Evolutionary conservation across 2,797 vertebrate genomes (phyloP).

Genomic region (Argentina silus): DNA sequence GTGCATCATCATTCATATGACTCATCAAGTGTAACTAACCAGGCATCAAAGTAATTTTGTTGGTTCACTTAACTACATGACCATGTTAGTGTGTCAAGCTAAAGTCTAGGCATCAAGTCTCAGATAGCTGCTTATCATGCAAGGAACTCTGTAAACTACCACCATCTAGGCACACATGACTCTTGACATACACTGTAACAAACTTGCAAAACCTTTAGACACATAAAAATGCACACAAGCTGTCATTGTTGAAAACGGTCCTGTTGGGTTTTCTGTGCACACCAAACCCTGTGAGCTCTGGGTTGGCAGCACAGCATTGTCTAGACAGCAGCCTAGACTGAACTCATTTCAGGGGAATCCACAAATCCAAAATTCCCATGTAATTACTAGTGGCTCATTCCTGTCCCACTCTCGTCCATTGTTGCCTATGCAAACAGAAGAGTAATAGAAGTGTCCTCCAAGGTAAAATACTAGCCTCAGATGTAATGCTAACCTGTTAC

Average conservation of each 20-base stretch:
- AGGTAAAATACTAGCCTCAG: too few relatives aligned
- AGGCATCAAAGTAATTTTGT: not conserved
- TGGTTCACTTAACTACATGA: not conserved
- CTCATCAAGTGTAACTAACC: too few relatives aligned
- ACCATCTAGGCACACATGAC: not conserved
- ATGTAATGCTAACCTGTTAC: too few relatives aligned
- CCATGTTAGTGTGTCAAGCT: not conserved
- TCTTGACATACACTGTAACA: slow-evolving; percentile 9
- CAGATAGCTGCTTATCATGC: not conserved
- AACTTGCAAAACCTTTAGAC: slow-evolving; percentile 17
- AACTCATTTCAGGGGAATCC: slow-evolving; percentile 61
- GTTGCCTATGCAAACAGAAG: slow-evolving; percentile 38
- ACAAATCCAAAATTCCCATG: slow-evolving; percentile 65
- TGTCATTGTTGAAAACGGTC: slow-evolving; percentile 34
- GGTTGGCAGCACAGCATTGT: slow-evolving; percentile 44
- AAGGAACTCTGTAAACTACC: too few relatives aligned
- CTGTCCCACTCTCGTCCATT: slow-evolving; percentile 18
- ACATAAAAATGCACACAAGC: slow-evolving; percentile 29
- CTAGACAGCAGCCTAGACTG: slow-evolving; percentile 56
- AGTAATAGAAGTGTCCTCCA: not conserved
- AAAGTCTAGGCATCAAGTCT: not conserved
- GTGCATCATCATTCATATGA: too few relatives aligned
- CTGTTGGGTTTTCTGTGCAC: slow-evolving; percentile 11
- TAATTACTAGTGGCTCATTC: slow-evolving; percentile 64
- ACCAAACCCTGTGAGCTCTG: not conserved